A percentile compares a stretch with the other conserved stretches of the same genome.
phyloP scores from a whole-genome alignment of 2,113 vertebrate genomes.

The Spermophilus dauricus region DNA sequence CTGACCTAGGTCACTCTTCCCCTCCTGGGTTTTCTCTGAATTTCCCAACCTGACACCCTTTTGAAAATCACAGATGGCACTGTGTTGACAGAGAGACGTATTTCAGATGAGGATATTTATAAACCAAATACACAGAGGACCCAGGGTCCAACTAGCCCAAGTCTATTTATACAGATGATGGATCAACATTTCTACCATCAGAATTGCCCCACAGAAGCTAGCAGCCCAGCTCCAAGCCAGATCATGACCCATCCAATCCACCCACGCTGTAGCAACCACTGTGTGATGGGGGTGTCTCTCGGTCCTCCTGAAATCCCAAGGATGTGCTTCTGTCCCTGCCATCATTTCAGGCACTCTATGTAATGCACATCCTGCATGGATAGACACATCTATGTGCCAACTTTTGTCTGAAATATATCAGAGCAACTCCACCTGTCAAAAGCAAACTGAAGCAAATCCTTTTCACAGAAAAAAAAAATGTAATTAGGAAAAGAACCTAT shows the following conservation, averaged over 20 bases:
- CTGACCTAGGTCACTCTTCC: background rate
- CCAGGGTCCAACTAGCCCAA: background rate
- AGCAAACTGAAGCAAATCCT: background rate
- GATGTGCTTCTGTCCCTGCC: background rate
- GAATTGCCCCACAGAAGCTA: background rate
- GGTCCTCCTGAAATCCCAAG: background rate
- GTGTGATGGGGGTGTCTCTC: background rate
- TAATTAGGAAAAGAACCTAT: background rate
- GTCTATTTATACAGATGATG: background rate
- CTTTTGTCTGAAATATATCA: background rate
- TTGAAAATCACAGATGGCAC: background rate
- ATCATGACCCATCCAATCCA: background rate
- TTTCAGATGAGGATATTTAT: background rate
- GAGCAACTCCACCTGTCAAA: background rate
- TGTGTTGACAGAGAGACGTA: background rate
- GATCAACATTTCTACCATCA: background rate
- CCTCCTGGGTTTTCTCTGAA: background rate
- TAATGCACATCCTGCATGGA: background rate
- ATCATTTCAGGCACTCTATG: background rate
- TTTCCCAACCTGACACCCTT: background rate
- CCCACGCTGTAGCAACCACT: background rate
- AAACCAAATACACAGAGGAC: background rate
- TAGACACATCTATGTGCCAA: fast-evolving
- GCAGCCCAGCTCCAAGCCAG: background rate
- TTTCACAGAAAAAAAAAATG: background rate